Evolutionary conservation across 2,888 invertebrate species (phyloP).

Genomic region (Blera fallax): DNA sequence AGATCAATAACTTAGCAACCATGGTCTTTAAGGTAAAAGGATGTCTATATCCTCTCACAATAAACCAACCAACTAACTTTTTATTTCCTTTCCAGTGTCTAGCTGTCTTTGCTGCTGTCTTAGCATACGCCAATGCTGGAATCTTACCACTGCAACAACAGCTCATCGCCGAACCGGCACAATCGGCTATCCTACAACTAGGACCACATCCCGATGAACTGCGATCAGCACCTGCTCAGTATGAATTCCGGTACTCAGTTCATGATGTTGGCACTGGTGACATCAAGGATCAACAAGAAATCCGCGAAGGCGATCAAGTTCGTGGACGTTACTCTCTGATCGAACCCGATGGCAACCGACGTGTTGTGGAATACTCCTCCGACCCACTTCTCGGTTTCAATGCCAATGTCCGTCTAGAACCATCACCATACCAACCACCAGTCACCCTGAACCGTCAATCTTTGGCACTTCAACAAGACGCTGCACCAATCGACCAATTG

Average conservation of each 20-base stretch:
- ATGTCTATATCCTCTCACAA: background rate
- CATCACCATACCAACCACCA: constrained; percentile 74
- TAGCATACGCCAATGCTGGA: constrained; percentile 73
- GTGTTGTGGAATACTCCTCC: constrained; percentile 80
- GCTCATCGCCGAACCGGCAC: constrained; percentile 49
- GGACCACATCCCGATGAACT: constrained; percentile 76
- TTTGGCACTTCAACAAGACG: constrained; percentile 57
- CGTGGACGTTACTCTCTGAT: constrained; percentile 80
- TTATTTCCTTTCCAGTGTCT: constrained; percentile 71
- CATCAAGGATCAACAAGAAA: constrained; percentile 81
- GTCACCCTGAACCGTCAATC: constrained; percentile 54
- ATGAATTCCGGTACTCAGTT: constrained; percentile 81
- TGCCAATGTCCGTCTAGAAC: constrained; percentile 80
- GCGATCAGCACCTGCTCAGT: constrained; percentile 78
- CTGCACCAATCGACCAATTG: constrained; percentile 63
- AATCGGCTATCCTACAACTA: constrained; percentile 62
- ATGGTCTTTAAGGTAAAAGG: constrained; percentile 69
- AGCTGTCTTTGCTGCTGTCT: constrained; percentile 73
- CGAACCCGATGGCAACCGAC: constrained; percentile 80
- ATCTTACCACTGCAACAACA: constrained; percentile 66
- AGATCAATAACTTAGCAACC: constrained; percentile 64
- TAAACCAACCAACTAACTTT: background rate
- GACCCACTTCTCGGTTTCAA: constrained; percentile 80
- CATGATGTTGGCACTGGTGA: constrained; percentile 81
- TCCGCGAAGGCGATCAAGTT: constrained; percentile 80